Evolutionary conservation across 2,797 vertebrate species (phyloP).

Genomic region (Paedocypris micromegethes): DNA sequence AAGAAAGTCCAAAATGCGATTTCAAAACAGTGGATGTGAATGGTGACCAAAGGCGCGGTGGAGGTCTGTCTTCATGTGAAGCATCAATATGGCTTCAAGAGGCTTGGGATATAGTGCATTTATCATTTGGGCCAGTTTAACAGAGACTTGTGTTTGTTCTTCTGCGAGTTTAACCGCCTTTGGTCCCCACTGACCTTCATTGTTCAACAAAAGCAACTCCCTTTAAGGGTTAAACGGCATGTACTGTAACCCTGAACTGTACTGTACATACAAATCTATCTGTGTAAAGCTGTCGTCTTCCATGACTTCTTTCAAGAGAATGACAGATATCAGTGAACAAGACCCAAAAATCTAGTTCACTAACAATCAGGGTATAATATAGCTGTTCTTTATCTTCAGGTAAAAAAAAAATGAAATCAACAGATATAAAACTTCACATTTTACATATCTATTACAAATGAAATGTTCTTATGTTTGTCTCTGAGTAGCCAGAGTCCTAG

Average conservation of each 20-base stretch:
- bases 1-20: not conserved
- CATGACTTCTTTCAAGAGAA: constrained; percentile 53
- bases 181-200: not conserved
- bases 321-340: constrained; percentile 68
- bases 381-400: constrained; percentile 54
- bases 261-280: constrained; percentile 22
- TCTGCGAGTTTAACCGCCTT: not conserved
- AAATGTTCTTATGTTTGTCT: constrained; percentile 74
- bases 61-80: not conserved
- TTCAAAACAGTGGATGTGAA: not conserved
- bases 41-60: not conserved
- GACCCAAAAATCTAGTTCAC: constrained; percentile 75
- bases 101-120: not conserved
- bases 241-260: constrained; percentile 2
- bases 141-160: not conserved
- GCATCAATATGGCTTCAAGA: not conserved
- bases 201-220: not conserved
- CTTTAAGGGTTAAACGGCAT: constrained; percentile 1
- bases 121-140: not conserved
- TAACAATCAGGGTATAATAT: constrained; percentile 73
- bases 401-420: constrained; percentile 49
- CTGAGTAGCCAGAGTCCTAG: constrained; percentile 87
- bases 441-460: constrained; percentile 88
- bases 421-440: constrained; percentile 87
- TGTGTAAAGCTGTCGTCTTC: constrained; percentile 57